Base-by-base conservation (phyloP, 2,888 invertebrate genomes). In the Saturnia japonica region DNA sequence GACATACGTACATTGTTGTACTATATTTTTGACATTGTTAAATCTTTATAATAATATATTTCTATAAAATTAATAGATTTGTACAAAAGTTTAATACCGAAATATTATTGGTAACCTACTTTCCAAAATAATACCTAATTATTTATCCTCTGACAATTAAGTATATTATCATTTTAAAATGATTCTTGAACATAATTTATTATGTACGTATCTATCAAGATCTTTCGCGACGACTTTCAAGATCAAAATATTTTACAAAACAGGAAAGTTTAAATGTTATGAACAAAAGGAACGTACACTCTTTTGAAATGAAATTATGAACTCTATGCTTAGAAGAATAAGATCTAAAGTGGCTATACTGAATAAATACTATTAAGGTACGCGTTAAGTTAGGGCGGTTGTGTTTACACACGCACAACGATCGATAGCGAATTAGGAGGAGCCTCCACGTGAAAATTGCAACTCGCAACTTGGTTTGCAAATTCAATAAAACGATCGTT, bases 361-460 rank as follows among this genome's bases (percentile, higher is more conserved):
- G 76, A 11, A 22, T 28, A 25, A 14, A 14, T 71, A 68, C 73
- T 74, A 82, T 85, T 82, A 28, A 60, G 57, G 57, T 60, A 86
- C 77, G 77, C 82, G 83, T 78, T 82, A 83, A 80, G 85, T 83
- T 81, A 87, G 91, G 91, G 91, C 85, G 87, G 88, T 86, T 81
- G 81, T 93, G 93, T 93, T 92, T 93, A 91, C 88, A 82, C 85
- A 91, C 91, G 90, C 88, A 89, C 83, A 85, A 80, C 91, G 91
- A 93, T 94, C 93, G 93, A 93, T 94, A 85, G 84, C 82, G 78
- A 77, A 64, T 77, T 77, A 78, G 74, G 81, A 79, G 79, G 78
- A 89, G 85, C 88, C 91, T 92, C 82, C 88, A 90, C 91, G 91
- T 89, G 93, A 93, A 93, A 93, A 91, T 94, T 91, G 93, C 93